phyloP scores from a whole-genome alignment of 2,888 invertebrate species.

The Hemistola chrysoprasaria region DNA sequence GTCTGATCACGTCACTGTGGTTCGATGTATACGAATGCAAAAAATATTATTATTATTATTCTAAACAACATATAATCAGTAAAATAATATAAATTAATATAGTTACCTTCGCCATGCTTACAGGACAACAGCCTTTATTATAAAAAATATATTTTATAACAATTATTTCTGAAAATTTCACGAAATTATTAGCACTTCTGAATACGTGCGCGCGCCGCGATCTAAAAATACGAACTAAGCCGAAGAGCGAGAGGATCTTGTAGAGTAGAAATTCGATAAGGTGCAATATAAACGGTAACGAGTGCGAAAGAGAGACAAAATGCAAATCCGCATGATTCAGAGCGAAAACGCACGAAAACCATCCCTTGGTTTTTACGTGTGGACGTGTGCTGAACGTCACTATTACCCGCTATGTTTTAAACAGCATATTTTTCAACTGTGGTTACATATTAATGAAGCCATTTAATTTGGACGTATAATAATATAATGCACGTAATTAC shows the following conservation, averaged over 20 bases:
- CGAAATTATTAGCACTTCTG: conserved; percentile 19
- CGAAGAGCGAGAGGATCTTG: conserved; percentile 32
- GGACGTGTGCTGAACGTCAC: conserved; percentile 10
- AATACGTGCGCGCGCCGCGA: conserved; percentile 49
- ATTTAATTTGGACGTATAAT: conserved; percentile 1
- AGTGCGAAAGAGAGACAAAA: conserved; percentile 18
- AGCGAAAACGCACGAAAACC: conserved; percentile 19
- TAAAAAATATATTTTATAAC: conserved; percentile 42
- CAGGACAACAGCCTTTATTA: conserved; percentile 31
- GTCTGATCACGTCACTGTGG: conserved; percentile 56
- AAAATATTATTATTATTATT: conserved; percentile 26
- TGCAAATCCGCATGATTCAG: conserved; percentile 10
- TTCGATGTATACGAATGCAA: conserved; percentile 42
- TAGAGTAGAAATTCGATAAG: conserved; percentile 68
- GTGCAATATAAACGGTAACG: conserved; percentile 13
- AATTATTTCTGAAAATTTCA: conserved; percentile 57
- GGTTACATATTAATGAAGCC: background rate
- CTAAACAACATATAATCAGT: conserved; percentile 17
- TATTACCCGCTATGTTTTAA: conserved; percentile 4
- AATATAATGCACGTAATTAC: background rate
- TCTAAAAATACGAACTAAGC: conserved; percentile 72
- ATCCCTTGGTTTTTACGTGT: conserved; percentile 16
- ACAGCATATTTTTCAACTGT: background rate
- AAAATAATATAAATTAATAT: conserved; percentile 9
- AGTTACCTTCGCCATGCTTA: conserved; percentile 72